These are phyloP conservation scores for Polietes domitor DNA, from an alignment of 2,888 invertebrate genomes.

Conservation along the genomic window DNA sequence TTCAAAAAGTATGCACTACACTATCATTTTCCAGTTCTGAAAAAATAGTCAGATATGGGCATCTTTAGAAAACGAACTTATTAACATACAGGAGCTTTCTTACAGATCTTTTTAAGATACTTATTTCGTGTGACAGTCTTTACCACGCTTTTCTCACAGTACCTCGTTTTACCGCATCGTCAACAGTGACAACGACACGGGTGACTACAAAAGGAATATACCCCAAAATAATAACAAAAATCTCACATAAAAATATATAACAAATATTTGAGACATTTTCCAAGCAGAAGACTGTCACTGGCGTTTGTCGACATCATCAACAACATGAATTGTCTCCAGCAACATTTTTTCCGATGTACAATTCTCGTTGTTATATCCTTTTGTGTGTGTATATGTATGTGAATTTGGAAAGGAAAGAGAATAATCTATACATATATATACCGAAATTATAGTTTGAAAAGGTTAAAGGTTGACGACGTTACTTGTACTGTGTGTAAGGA, in stretches of 20 bases:
- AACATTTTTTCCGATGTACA: neutral
- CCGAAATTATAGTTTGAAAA: neutral
- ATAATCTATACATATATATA: neutral
- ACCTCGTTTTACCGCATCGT: neutral
- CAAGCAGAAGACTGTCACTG: neutral
- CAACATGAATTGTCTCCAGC: neutral
- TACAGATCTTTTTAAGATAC: too few relatives aligned
- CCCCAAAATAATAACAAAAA: neutral
- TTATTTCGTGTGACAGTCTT: too few relatives aligned
- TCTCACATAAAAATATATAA: neutral
- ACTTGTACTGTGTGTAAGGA: neutral
- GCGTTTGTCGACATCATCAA: neutral
- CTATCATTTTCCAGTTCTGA: too few relatives aligned
- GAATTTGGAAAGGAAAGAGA: too few relatives aligned
- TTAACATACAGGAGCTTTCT: too few relatives aligned
- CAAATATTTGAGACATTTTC: constrained; percentile 10
- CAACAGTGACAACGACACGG: neutral
- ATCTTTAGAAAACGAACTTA: too few relatives aligned
- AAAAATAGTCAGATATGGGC: too few relatives aligned
- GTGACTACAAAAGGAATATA: neutral
- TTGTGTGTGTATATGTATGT: neutral
- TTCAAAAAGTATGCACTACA: too few relatives aligned
- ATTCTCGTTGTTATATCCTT: neutral
- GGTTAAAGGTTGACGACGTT: constrained; percentile 4
- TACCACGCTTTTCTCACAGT: too few relatives aligned